These are phyloP conservation scores for Raja brachyura DNA, from an alignment of 2,113 vertebrate genomes.

Conservation along the genomic window DNA sequence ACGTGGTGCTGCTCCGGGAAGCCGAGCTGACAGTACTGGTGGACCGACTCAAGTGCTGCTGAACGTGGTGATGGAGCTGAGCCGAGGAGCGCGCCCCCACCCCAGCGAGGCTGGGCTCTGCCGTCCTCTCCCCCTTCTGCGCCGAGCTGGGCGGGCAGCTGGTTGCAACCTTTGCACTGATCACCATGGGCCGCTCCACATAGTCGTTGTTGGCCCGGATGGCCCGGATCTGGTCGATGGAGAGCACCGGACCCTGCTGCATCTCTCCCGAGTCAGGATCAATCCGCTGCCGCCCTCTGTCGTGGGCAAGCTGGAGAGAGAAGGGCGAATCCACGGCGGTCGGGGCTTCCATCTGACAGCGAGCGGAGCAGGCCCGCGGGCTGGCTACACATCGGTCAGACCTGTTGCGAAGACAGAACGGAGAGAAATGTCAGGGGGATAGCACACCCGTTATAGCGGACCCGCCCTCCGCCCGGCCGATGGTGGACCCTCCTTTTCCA, in stretches of 20 bases:
- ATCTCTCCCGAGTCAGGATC: slow-evolving; percentile 66
- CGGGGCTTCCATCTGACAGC: slow-evolving; percentile 63
- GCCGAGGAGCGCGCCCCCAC: slow-evolving; percentile 53
- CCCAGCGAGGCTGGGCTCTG: slow-evolving; percentile 51
- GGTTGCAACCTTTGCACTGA: slow-evolving; percentile 54
- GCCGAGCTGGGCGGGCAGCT: slow-evolving; percentile 69
- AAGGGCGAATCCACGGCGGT: slow-evolving; percentile 38
- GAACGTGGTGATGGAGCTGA: slow-evolving; percentile 68
- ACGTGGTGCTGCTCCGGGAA: slow-evolving; percentile 82
- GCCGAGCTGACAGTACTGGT: slow-evolving; percentile 85
- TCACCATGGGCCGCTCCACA: slow-evolving; percentile 74
- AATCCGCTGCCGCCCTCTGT: slow-evolving; percentile 60
- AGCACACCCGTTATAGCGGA: not conserved
- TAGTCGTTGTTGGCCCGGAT: slow-evolving; percentile 93
- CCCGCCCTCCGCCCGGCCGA: not conserved
- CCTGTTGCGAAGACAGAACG: slow-evolving; percentile 4
- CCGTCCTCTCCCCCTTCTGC: slow-evolving; percentile 50
- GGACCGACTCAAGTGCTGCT: slow-evolving; percentile 79
- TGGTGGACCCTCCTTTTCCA: not conserved
- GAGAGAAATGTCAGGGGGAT: slow-evolving; percentile 8
- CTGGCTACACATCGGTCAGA: slow-evolving; percentile 30
- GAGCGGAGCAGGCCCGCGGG: slow-evolving; percentile 25
- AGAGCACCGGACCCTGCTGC: slow-evolving; percentile 75
- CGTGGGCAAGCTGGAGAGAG: slow-evolving; percentile 47
- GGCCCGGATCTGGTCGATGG: slow-evolving; percentile 85